phyloP scores from a whole-genome alignment of 2,888 invertebrate genomes.

The Amblyteles armatorius region DNA sequence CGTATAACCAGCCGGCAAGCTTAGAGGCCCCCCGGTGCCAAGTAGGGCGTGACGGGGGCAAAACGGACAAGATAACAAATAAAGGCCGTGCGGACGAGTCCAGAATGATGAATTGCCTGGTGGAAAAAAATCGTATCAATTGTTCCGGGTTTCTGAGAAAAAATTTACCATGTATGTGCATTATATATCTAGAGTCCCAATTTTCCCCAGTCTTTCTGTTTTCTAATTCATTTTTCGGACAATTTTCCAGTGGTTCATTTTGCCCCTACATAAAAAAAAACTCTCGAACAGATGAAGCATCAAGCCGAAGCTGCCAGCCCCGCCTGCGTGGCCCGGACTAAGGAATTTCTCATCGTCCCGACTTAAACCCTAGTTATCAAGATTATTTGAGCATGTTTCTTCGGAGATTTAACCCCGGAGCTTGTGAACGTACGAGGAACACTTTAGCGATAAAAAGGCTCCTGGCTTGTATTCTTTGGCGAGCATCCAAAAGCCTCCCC shows the following conservation, averaged over 20 bases:
- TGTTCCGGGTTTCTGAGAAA: no score
- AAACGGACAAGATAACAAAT: slow-evolving; percentile 41
- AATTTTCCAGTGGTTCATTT: neutral
- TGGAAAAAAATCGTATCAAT: no score
- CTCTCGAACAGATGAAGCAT: neutral
- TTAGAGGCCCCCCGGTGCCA: slow-evolving; percentile 2
- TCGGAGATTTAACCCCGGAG: slow-evolving; percentile 36
- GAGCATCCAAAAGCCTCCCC: slow-evolving; percentile 44
- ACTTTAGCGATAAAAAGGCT: slow-evolving; percentile 35
- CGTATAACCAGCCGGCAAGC: neutral
- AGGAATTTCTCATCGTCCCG: slow-evolving; percentile 50
- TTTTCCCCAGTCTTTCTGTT: no score
- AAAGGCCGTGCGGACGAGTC: neutral
- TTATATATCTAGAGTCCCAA: no score
- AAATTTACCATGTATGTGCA: no score
- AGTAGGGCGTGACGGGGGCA: neutral
- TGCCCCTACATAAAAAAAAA: neutral
- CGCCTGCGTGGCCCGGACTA: neutral
- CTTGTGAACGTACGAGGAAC: neutral
- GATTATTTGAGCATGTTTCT: slow-evolving; percentile 58
- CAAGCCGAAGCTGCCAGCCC: neutral
- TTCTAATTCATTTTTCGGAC: no score
- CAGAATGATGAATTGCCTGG: neutral
- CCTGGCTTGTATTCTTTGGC: slow-evolving; percentile 49
- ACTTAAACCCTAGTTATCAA: slow-evolving; percentile 55